Evolutionary conservation across 2,888 invertebrate genomes (phyloP), one percentile per base, ranked within the genome.

Genomic region (Gymnoscelis rufifasciata): DNA sequence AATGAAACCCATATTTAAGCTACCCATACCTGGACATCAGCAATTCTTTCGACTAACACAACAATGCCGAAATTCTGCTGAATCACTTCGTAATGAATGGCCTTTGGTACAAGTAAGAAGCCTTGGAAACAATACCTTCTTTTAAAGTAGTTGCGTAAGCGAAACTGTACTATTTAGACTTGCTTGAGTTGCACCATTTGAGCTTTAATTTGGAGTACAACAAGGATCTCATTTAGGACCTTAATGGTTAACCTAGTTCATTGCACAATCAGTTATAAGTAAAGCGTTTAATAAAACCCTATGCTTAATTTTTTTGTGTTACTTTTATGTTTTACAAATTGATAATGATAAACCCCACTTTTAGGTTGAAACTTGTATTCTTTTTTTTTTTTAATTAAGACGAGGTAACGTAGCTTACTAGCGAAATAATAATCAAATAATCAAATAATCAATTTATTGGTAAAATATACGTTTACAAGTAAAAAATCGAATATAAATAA

Each of bases 21-120:
- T 38, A 38, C 37, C 51, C 51, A 50, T 59, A 61, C 59, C 54
- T 52, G 48, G 55, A 54, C 52, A 56, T 52, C 52, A 51, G 51
- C 50, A 43, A 56, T 55, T 51, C 47, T 48, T 50, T 47, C 42
- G 50, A 51, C 53, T 56, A 63, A 67, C 68, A 68, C 56, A 62
- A 67, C 69, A 68, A 68, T 67, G 45, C 50, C 23, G 19, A 33
- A 52, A 61, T 59, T 60, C 47, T 38, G 75, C 64, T 43, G 62
- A 74, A 57, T 74, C 74, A 74, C 43, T 59, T 56, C 58, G 64
- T 66, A 57, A 65, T 53, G 54, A 50, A 39, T 38, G 31, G 50
- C 15, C 15, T 53, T 42, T 60, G 69, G 69, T 48, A 19, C 48
- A 66, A 65, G 60, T 51, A 7, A 60, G 8, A 39, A 54, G 43